These are phyloP conservation scores for Diploscapter pachys DNA, from an alignment of 1,140 invertebrate species.

Conservation along the genomic window DNA sequence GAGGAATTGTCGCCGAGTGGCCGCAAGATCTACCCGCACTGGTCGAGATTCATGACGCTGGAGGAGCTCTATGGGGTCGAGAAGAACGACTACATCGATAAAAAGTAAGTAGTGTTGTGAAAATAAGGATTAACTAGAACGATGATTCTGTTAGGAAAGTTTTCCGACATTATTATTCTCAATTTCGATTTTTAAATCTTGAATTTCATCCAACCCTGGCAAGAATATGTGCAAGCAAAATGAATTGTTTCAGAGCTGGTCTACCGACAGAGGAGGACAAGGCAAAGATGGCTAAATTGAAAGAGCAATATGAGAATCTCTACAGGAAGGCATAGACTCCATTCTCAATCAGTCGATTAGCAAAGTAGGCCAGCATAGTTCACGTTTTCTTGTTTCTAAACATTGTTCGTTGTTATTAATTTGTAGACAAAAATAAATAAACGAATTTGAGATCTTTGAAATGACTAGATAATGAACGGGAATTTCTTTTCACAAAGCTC, in stretches of 20 bases:
- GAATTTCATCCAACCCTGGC: no score
- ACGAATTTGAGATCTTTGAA: no score
- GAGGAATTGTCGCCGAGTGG: slow-evolving; percentile 44
- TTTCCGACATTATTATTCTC: not conserved
- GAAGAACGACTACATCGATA: slow-evolving; percentile 50
- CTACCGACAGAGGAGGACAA: slow-evolving; percentile 44
- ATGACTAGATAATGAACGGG: no score
- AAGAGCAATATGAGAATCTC: slow-evolving; percentile 40
- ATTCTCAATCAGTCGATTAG: no score
- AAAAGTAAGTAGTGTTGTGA: slow-evolving; percentile 3
- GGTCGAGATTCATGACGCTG: slow-evolving; percentile 50
- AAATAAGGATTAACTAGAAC: no score
- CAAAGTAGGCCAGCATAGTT: no score
- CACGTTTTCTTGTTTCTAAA: no score
- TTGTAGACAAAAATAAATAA: no score
- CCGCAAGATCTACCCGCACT: slow-evolving; percentile 52
- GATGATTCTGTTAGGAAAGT: not conserved
- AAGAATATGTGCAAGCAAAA: not conserved
- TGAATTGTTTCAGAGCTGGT: slow-evolving; percentile 29
- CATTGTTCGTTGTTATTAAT: no score
- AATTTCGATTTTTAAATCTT: not conserved
- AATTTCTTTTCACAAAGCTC: no score
- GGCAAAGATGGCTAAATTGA: slow-evolving; percentile 40
- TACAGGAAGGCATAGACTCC: no score
- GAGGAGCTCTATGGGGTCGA: slow-evolving; percentile 51